Conservation (phyloP, 2,113 vertebrate genomes). For the Nothobranchius kuhntae region DNA sequence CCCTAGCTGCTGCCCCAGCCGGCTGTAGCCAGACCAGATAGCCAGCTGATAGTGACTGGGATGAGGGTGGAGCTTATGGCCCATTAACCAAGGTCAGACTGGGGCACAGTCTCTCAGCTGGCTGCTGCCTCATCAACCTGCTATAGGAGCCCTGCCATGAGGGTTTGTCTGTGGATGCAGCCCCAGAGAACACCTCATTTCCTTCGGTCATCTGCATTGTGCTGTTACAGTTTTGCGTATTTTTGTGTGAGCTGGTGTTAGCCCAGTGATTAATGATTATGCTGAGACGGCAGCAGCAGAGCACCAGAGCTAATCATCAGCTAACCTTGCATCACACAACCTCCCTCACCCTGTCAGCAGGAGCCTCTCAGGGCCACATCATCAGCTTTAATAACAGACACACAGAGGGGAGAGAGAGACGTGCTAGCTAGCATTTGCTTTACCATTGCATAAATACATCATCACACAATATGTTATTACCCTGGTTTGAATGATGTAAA, state of each 20-base stretch:
- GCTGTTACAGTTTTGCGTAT: conserved; percentile 19
- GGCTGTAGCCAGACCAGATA: conserved; percentile 45
- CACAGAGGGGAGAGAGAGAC: conserved; percentile 37
- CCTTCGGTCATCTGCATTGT: conserved; percentile 55
- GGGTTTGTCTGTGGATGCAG: conserved; percentile 27
- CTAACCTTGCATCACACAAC: conserved; percentile 47
- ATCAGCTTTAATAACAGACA: conserved; percentile 67
- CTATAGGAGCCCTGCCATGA: conserved; percentile 31
- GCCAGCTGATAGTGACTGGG: conserved; percentile 52
- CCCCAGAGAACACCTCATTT: conserved; percentile 41
- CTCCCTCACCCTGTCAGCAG: conserved; percentile 52
- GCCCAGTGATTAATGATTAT: conserved; percentile 73
- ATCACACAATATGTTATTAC: conserved; percentile 39
- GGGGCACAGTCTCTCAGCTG: conserved; percentile 54
- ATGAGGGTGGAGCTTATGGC: conserved; percentile 54
- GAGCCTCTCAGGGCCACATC: conserved; percentile 55
- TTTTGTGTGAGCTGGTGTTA: conserved; percentile 24
- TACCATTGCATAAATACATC: conserved; percentile 4
- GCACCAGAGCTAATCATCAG: conserved; percentile 69
- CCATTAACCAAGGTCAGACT: conserved; percentile 72
- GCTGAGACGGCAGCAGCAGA: conserved; percentile 73
- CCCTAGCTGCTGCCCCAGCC: conserved; percentile 20
- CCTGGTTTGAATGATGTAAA: neutral
- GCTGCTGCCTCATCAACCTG: conserved; percentile 59
- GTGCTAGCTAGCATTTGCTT: neutral